Percentiles rank a stretch among this genome's conserved stretches.
Conservation (phyloP, 2,113 vertebrate genomes). For the Dipodomys spectabilis region DNA sequence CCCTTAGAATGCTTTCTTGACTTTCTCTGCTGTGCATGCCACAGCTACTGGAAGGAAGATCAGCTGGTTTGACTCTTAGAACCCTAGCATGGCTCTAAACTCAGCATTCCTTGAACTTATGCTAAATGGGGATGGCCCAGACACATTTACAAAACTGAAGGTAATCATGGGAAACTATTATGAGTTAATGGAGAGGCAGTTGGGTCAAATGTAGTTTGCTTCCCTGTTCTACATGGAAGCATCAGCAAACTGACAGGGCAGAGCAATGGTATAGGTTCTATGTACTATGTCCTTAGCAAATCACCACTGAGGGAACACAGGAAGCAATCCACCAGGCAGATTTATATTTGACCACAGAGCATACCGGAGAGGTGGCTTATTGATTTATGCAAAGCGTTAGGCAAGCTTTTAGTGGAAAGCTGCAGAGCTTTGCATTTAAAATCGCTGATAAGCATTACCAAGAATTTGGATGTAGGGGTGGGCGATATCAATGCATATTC, state of each 20-base stretch:
- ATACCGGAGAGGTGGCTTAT: background rate
- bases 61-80: background rate
- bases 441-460: background rate
- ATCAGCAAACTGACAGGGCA: background rate
- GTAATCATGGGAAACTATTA: background rate
- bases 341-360: background rate
- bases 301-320: background rate
- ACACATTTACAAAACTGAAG: background rate
- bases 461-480: background rate
- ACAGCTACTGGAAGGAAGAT: background rate
- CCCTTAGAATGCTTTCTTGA: background rate
- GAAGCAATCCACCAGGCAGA: background rate
- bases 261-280: background rate
- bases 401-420: background rate
- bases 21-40: background rate
- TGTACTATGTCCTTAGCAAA: background rate
- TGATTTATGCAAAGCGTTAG: background rate
- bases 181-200: background rate
- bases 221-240: background rate
- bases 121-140: background rate
- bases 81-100: background rate
- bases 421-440: background rate
- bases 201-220: background rate
- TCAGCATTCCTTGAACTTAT: background rate
- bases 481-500: background rate